Base-by-base conservation (phyloP, 2,113 vertebrate species). In the Chionis minor region DNA sequence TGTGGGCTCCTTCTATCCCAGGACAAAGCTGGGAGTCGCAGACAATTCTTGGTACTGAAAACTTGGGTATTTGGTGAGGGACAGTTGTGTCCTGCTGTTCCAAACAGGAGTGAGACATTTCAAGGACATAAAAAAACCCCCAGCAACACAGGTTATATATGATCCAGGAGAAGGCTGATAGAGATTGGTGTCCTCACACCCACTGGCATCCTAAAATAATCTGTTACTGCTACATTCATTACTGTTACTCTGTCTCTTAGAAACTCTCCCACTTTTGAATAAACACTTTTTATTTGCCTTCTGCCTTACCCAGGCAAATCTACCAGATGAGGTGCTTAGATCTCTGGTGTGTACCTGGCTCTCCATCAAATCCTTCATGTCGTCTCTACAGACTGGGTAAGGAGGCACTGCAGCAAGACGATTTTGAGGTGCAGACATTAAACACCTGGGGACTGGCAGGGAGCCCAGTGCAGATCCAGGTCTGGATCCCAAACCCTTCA, bases 171-270 rank as follows among this genome's bases (percentile, higher is more conserved):
- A 81, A 91, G 77, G 70, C 89, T 71, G 83, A 45, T 88, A 65
- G 59, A 51, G 73, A 91, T 75, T 94, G 85, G 52, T 93, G 61
- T 90, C 56, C 70, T 96, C 78, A 90, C 78, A 86, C 86, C 83
- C 89, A 94, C 94, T 55, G 70, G 23, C 73, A 91, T 91, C 84
- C 84, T 72, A 81, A 96, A 92, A 91, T 90, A 84, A 94, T 63
- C 94, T 89, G 72, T 58, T 84, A 63, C 83, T 87, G 83, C 86
- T 90, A 58, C 55, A 45, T 63, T 91, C 3, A 0, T 88, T 93
- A 33, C 70, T 80, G 71, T 56, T 92, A 56, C 86, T 75, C 70
- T 75, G 26, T 58, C n/a, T 95, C 61, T 90, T 54, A 67, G 72
- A 94, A 66, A 66, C 67, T 66, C 81, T 93, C 79, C 42, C 59